Base-by-base conservation (phyloP, 1,140 invertebrate species). In the Stratiolaelaps scimitus region DNA sequence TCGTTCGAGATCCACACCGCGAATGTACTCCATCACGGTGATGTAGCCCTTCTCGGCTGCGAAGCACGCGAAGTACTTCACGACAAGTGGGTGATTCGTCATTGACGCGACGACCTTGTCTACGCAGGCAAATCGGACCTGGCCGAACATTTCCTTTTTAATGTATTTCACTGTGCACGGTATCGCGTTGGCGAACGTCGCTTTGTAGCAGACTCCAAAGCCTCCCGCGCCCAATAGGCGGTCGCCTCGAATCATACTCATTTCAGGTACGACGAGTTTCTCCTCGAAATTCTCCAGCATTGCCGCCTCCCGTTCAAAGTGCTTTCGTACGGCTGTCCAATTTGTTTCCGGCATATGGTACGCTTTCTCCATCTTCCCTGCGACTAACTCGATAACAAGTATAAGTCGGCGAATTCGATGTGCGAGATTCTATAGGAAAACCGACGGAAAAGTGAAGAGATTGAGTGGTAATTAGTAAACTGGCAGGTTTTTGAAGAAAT, bases 1-100 rank as follows among this genome's bases (percentile, higher is more conserved):
- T 60, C 34, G 26, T 17, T 60, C 26, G 53, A 60, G 53, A 60
- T 60, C 53, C 15, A 60, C 53, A 15, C 53, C 53, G 15, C 53
- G 53, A 34, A 60, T 60, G 23, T 60, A 60, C 23, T 60, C 53
- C 53, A 60, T 60, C 1, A 60, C 53, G 53, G 53, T 60, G 53
- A 60, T 34, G 53, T 60, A 60, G 17, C 26, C 53, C 23, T 60
- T 26, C 17, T n/a, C 53, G 1, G 53, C 34, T 10, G 53, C 34
- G 53, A 60, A 60, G 6, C 26, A 29, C 10, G 53, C 26, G 23
- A 20, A 60, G 34, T 60, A 60, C 10, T 60, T 60, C 23, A 60
- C 53, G 15, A 60, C 15, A 5, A 60, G 34, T 15, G 53, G 53
- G 34, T 60, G 53, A 26, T 34, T 20, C 15, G 23, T 60, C 13